Base-by-base conservation (phyloP, 2,888 invertebrate species). In the Pachycephus smyrnensis region DNA sequence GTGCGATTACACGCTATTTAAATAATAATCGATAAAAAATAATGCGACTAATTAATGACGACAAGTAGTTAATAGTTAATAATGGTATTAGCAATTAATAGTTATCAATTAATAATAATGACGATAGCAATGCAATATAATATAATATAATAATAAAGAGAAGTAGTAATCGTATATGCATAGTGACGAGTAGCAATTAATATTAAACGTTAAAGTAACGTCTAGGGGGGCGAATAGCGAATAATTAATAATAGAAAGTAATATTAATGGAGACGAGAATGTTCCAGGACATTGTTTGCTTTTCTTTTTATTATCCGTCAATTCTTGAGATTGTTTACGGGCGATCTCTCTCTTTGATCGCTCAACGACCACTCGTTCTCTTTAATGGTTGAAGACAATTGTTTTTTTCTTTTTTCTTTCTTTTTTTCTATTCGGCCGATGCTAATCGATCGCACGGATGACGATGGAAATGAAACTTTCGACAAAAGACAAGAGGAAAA, bases 61-160 rank as follows among this genome's bases (percentile, higher is more conserved):
- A 79, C 75, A 80, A 80, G 71, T 82, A 81, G 73, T 82, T 80
- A 80, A 75, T 40, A 75, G 71, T 81, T 81, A 80, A 75, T 77
- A 82, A 76, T 80, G 78, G 74, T 74, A 79, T 77, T 76, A 80
- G 76, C 81, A 79, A 80, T 80, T 78, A 80, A 77, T 82, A 82
- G 80, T 80, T 82, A 80, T 82, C 80, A 82, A 78, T 84, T 82
- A 73, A 82, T 84, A 80, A 81, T 81, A 78, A 84, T 79, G 76
- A 84, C 79, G 79, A 81, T 83, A 81, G 82, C 82, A 81, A 85
- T 85, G 84, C 87, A 85, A 84, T 55, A 55, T 55, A 55, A 55
- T 55, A 9, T 35, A 35, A 35, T 35, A 35, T 73, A 73, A 69
- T 77, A 71, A 77, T 77, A 77, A 71, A 12, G 68, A 68, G 68